Percentiles rank a stretch among this genome's conserved stretches.
Conservation (phyloP, 2,797 vertebrate genomes). For the Callimico goeldii region DNA sequence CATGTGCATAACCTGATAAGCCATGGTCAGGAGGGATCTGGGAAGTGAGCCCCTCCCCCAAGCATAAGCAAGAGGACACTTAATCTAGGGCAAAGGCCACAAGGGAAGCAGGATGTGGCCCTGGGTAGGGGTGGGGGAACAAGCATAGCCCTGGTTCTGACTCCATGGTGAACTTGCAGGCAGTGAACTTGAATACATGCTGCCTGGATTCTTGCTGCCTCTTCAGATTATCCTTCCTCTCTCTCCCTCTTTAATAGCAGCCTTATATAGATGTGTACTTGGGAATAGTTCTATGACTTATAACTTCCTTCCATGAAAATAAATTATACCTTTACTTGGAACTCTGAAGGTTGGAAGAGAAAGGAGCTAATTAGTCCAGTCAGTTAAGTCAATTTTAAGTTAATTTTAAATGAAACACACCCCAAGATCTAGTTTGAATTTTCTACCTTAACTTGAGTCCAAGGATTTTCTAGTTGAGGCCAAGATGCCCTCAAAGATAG, state of each 20-base stretch:
- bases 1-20: not conserved
- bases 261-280: not conserved
- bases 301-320: constrained; percentile 11
- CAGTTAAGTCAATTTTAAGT: constrained; percentile 25
- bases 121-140: not conserved
- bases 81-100: constrained; percentile 23
- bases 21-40: not conserved
- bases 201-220: not conserved
- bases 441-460: not conserved
- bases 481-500: not conserved
- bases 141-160: not conserved
- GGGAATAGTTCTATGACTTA: not conserved
- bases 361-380: not conserved
- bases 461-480: constrained; percentile 3
- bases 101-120: constrained; percentile 37
- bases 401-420: constrained; percentile 34
- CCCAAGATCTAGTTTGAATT: not conserved
- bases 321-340: not conserved
- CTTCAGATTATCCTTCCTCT: not conserved
- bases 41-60: constrained; percentile 5
- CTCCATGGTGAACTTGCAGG: not conserved
- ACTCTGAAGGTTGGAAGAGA: not conserved
- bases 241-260: not conserved
- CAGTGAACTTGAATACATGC: not conserved
- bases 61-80: not conserved